Base-by-base conservation (phyloP, 2,888 invertebrate species). In the Rhogogaster chlorosoma region DNA sequence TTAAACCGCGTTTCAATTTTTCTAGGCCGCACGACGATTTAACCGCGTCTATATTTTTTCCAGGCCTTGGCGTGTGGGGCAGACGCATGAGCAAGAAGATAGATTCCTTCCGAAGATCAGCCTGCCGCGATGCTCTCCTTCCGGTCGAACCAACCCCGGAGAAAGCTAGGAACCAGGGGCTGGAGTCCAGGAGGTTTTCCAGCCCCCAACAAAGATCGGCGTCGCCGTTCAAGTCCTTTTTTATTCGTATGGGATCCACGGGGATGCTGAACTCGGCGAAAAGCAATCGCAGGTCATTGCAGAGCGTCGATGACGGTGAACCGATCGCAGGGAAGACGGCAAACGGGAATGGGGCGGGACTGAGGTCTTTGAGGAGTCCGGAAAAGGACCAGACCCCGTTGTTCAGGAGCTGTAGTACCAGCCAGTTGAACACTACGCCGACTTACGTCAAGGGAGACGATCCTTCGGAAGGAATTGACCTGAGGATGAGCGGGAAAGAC, bases 321-420 rank as follows among this genome's bases (percentile, higher is more conserved):
- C 42, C 83, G 73, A 26, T 49, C 36, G 6, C 80, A 38, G 61
- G 85, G 45, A 83, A 85, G 36, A 29, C 57, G 64, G 10, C 38
- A 22, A 26, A 64, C 70, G 32, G 45, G 18, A 49, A 49, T 49
- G 49, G 85, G 49, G 32, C 45, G 32, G 22, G 18, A 26, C 32
- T 83, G 18, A 83, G 67, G 15, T 71, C 85, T 29, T 22, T 45
- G 9, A 94, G 94, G 88, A 91, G 94, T 0, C 92, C 93, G 64
- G 94, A 94, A 70, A 95, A 94, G 89, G 92, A 92, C 73, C 90
- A 91, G 49, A 93, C 94, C 38, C 92, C 94, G 45, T 93, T 97
- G n/a, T 97, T 97, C 90, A 94, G 97, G 84, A 96, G 96, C 91
- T 96, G 96, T 92, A 97, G 97, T 57, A 97, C 97, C 42, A 97